Evolutionary conservation across 2,888 invertebrate genomes (phyloP).

Genomic region (Eristalis pertinax): DNA sequence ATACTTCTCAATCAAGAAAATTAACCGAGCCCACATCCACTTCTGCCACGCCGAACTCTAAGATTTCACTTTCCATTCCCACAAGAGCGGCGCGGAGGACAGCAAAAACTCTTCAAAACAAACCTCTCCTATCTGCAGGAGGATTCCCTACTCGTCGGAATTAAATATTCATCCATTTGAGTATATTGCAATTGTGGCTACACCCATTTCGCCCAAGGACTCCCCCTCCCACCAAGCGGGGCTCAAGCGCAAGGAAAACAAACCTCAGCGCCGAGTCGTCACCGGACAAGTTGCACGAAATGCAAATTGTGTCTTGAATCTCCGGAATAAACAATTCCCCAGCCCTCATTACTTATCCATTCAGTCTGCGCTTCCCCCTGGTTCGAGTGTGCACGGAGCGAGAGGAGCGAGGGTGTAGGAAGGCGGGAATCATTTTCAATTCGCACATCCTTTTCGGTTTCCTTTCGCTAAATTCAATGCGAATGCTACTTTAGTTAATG

Average conservation of each 20-base stretch:
- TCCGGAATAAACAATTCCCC: slow-evolving; percentile 21
- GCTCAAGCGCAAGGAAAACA: not conserved
- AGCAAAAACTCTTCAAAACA: not conserved
- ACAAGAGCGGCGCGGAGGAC: not conserved
- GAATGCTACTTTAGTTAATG: slow-evolving; percentile 52
- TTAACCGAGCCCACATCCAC: not conserved
- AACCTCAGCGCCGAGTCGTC: not conserved
- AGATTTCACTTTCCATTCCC: not conserved
- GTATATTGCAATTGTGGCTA: slow-evolving; percentile 31
- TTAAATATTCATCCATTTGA: slow-evolving; percentile 36
- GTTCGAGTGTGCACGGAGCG: too few relatives aligned
- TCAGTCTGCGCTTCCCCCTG: slow-evolving; percentile 52
- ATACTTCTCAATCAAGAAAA: not conserved
- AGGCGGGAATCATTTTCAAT: slow-evolving; percentile 7
- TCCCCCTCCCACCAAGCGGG: not conserved
- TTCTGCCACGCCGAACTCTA: not conserved
- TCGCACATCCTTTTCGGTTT: slow-evolving; percentile 32
- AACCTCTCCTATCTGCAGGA: not conserved
- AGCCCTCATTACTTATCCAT: slow-evolving; percentile 50
- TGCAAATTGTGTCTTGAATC: slow-evolving; percentile 54
- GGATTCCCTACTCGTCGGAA: not conserved
- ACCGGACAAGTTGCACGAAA: slow-evolving; percentile 28
- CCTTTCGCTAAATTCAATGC: slow-evolving; percentile 34
- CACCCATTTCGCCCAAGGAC: not conserved
- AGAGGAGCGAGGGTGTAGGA: too few relatives aligned